phyloP scores from a whole-genome alignment of 2,113 vertebrate species.

The Catharus bicknelli region DNA sequence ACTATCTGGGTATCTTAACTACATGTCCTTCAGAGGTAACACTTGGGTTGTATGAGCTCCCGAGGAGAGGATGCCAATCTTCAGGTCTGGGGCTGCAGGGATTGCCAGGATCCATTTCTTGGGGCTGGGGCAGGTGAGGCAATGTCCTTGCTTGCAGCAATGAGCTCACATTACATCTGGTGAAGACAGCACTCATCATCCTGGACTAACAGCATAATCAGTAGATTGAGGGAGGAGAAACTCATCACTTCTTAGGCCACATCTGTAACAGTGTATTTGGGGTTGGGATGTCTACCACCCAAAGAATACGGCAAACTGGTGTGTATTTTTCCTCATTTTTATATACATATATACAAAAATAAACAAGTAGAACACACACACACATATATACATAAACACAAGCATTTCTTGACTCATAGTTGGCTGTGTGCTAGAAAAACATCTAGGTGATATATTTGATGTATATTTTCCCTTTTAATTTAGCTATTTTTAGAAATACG shows the following conservation, averaged over 20 bases:
- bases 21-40: background rate
- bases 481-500: background rate
- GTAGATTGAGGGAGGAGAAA: background rate
- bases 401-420: background rate
- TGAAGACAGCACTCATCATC: background rate
- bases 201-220: background rate
- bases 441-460: background rate
- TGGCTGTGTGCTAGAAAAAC: background rate
- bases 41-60: background rate
- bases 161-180: background rate
- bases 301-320: background rate
- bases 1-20: background rate
- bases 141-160: background rate
- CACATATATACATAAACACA: rapidly evolving
- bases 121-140: background rate
- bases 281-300: background rate
- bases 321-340: background rate
- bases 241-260: background rate
- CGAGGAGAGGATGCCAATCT: background rate
- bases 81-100: background rate
- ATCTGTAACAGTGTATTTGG: background rate
- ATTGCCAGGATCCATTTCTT: background rate
- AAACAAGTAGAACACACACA: rapidly evolving
- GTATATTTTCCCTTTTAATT: background rate
- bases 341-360: background rate